These are phyloP conservation scores for Coregonus ussuriensis DNA, from an alignment of 2,797 vertebrate species.

Conservation along the genomic window DNA sequence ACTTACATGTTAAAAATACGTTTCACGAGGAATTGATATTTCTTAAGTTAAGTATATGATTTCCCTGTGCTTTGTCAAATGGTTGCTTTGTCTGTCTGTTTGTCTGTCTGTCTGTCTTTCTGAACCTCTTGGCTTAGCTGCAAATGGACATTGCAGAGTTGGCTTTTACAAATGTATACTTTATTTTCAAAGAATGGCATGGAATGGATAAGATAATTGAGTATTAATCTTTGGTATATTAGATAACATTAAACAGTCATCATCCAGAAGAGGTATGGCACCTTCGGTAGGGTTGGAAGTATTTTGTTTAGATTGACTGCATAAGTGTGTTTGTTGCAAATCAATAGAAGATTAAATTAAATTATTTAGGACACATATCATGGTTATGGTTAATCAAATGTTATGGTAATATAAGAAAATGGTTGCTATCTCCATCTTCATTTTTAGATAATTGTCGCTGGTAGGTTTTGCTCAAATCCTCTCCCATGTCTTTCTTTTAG, in stretches of 20 bases:
- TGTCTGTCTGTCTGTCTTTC: neutral
- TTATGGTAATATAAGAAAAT: neutral
- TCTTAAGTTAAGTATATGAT: constrained; percentile 19
- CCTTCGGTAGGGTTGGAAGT: neutral
- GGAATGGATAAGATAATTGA: neutral
- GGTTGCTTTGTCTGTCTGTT: neutral
- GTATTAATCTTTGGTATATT: neutral
- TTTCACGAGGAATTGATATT: constrained; percentile 39
- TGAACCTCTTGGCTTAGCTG: neutral
- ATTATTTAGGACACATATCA: neutral
- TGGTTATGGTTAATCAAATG: neutral
- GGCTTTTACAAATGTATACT: neutral
- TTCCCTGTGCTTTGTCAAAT: neutral
- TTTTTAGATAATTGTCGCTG: neutral
- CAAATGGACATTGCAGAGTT: neutral
- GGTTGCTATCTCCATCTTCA: neutral
- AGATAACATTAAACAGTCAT: neutral
- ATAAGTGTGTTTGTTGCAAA: neutral
- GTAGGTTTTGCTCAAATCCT: neutral
- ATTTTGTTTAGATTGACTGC: constrained; percentile 9
- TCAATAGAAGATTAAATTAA: neutral
- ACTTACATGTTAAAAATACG: constrained; percentile 19
- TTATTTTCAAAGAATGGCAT: neutral
- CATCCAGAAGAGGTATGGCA: no score
- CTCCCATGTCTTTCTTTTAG: constrained; percentile 24